Evolutionary conservation across 2,888 invertebrate genomes (phyloP).

Genomic region (Adelognathus sp.): DNA sequence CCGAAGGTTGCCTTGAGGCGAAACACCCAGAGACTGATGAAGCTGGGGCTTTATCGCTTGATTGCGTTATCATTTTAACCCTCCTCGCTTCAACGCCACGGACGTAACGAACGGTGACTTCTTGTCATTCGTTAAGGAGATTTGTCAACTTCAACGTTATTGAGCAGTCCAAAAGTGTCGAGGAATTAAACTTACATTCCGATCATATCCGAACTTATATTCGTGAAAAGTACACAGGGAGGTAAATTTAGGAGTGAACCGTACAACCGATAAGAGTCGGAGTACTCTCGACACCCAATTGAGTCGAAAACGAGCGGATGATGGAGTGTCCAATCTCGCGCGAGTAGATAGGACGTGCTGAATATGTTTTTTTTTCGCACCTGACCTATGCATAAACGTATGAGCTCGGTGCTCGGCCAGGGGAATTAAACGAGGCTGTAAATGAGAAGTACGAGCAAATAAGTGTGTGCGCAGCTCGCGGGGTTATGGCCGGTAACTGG

Average conservation of each 20-base stretch:
- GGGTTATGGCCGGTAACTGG: slow-evolving; percentile 71
- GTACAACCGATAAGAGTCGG: slow-evolving; percentile 6
- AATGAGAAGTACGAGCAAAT: slow-evolving; percentile 53
- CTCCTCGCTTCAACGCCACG: slow-evolving; percentile 71
- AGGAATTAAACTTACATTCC: neutral
- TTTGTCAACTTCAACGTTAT: neutral
- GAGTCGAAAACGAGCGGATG: slow-evolving; percentile 47
- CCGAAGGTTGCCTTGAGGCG: neutral
- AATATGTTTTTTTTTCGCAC: slow-evolving; percentile 51
- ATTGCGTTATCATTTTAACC: slow-evolving; percentile 79
- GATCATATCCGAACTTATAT: neutral
- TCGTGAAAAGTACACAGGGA: neutral
- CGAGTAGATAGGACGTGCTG: slow-evolving; percentile 39
- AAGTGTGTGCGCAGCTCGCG: slow-evolving; percentile 37
- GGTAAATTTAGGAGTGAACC: neutral
- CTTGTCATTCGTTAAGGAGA: slow-evolving; percentile 70
- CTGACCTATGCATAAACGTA: slow-evolving; percentile 61
- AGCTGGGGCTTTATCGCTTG: slow-evolving; percentile 77
- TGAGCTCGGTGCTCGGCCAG: slow-evolving; percentile 43
- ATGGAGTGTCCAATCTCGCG: slow-evolving; percentile 53
- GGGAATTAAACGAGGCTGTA: slow-evolving; percentile 61
- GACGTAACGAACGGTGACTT: slow-evolving; percentile 49
- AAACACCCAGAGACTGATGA: slow-evolving; percentile 72
- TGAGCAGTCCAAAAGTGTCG: neutral
- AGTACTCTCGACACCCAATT: slow-evolving; percentile 41